Evolutionary conservation across 2,888 invertebrate species (phyloP), one percentile per base, ranked within the genome.

Genomic region (Drosophila borborema): DNA sequence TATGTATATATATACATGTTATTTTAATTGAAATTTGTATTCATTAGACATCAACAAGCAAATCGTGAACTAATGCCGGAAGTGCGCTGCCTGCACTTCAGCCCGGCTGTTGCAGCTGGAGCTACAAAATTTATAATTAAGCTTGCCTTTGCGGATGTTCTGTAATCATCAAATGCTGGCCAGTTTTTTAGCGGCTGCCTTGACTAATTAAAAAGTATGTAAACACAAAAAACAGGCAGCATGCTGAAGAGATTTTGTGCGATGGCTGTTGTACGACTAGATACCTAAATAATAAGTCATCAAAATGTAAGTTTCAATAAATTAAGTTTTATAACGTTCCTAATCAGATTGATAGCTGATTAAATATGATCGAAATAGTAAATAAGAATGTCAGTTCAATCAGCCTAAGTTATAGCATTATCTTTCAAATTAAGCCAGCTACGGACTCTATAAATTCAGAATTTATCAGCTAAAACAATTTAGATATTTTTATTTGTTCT

Each of bases 1-100:
- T 28, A 59, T 51, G 23, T 23, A 53, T 9, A 14, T 23, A 12
- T 56, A 36, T 45, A 14, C 45, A 36, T 60, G 23, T 63, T 62
- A 43, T 49, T 49, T 38, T 58, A 58, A 59, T 64, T 74, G 41
- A 62, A 76, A 83, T 84, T 89, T 74, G 76, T 83, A 89, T 89
- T 89, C 89, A 89, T 84, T 84, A 84, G 72, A 70, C 64, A 51
- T 58, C 54, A 65, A 43, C 28, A 54, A 54, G 53, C 34, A 64
- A 68, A 28, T 40, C 82, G 76, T 40, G 40, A 38, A 66, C 79
- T 76, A 72, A 56, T 64, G 78, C 71, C 89, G 87, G 81, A 79
- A 80, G 78, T 88, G 77, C 14, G 5, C 36, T 34, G 78, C 83
- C 83, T 86, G 86, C 86, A 88, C 83, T 80, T 83, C 77, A 87